Evolutionary conservation across 2,888 invertebrate species (phyloP).

Genomic region (Dolichopus griseipennis): DNA sequence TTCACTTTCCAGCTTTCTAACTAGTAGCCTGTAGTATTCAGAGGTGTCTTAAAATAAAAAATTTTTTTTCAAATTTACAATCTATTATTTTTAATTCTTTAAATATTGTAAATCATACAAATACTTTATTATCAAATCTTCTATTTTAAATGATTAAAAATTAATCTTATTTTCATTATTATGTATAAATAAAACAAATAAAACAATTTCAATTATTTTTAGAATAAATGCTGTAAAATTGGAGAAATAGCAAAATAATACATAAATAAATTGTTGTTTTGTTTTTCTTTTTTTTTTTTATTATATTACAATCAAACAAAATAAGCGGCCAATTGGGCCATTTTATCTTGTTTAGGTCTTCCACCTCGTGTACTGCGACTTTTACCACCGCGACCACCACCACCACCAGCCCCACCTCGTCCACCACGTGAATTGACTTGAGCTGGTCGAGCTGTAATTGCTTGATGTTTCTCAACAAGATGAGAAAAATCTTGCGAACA

Average conservation of each 20-base stretch:
- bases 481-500: conserved; percentile 74
- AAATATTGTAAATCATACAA: conserved; percentile 2
- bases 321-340: conserved; percentile 89
- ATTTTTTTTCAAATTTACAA: too few relatives aligned
- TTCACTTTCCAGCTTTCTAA: too few relatives aligned
- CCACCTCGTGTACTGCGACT: conserved; percentile 45
- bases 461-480: conserved; percentile 60
- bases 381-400: conserved; percentile 46
- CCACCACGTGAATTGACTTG: conserved; percentile 45
- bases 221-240: background rate
- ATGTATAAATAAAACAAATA: background rate
- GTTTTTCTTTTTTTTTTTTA: too few relatives aligned
- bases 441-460: conserved; percentile 47
- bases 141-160: background rate
- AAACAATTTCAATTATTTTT: background rate
- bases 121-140: background rate
- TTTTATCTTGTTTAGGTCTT: conserved; percentile 76
- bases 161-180: background rate
- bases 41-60: too few relatives aligned
- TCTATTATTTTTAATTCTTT: too few relatives aligned
- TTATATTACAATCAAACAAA: conserved; percentile 57
- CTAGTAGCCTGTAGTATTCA: too few relatives aligned
- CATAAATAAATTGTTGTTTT: background rate
- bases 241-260: conserved; percentile 1
- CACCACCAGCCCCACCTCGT: conserved; percentile 44